Evolutionary conservation across 2,797 vertebrate genomes (phyloP).

Genomic region (Lepus townsendii): DNA sequence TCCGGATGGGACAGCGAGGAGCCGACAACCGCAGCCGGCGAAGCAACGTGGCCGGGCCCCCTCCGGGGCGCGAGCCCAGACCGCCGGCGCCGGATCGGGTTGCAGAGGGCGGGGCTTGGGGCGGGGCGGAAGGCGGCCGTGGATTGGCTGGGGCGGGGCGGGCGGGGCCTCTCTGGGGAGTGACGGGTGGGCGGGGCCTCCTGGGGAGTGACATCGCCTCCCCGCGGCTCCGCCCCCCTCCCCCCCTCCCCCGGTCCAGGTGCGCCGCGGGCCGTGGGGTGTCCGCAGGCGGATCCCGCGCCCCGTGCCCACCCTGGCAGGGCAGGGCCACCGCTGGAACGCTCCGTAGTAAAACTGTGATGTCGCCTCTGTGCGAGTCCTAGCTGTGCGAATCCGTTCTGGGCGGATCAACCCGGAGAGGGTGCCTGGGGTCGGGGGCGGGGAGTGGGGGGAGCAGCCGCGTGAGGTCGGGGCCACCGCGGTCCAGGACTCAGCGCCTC

Average conservation of each 20-base stretch:
- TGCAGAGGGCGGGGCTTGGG: not conserved
- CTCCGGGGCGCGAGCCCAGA: not conserved
- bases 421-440: not conserved
- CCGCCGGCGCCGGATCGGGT: not conserved
- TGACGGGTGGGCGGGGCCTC: not conserved
- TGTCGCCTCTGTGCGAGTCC: not conserved
- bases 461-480: too few species aligned
- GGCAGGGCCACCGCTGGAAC: too few species aligned
- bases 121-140: not conserved
- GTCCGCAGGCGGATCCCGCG: rapidly evolving
- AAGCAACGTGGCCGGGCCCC: not conserved
- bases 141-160: not conserved
- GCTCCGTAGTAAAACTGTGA: too few species aligned
- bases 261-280: not conserved
- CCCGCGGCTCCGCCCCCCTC: too few species aligned
- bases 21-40: not conserved
- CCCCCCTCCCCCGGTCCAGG: not conserved
- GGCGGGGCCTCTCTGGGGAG: not conserved
- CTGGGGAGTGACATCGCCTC: not conserved
- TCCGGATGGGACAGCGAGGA: not conserved
- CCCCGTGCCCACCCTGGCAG: rapidly evolving
- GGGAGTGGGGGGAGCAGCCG: rapidly evolving
- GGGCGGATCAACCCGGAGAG: not conserved
- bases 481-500: not conserved
- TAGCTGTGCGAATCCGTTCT: not conserved